These are phyloP conservation scores for Erebia palarica DNA, from an alignment of 2,888 invertebrate genomes.

Conservation along the genomic window DNA sequence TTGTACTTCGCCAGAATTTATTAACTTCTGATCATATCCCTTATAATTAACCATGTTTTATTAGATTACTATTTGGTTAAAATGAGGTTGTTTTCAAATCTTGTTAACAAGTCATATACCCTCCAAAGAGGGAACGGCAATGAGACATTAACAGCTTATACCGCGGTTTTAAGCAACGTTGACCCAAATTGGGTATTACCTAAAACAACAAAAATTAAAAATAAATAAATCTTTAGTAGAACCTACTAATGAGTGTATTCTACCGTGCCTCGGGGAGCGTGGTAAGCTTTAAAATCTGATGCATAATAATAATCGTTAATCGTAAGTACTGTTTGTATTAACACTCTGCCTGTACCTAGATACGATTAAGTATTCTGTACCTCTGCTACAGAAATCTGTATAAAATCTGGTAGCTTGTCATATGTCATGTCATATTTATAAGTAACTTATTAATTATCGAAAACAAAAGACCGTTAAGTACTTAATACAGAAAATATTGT, in stretches of 20 bases:
- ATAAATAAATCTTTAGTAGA: neutral
- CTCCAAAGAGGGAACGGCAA: neutral
- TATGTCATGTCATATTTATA: too few species aligned
- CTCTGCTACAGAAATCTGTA: neutral
- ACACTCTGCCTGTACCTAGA: neutral
- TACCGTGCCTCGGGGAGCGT: neutral
- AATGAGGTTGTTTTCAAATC: conserved; percentile 3
- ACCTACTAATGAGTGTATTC: neutral
- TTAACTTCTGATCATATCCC: neutral
- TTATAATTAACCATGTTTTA: too few species aligned
- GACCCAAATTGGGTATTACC: neutral
- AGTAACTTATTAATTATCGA: too few species aligned
- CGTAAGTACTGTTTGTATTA: neutral
- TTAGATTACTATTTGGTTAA: neutral
- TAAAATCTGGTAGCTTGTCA: neutral
- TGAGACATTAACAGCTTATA: neutral
- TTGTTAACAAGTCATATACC: neutral
- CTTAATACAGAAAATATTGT: too few species aligned
- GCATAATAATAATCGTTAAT: neutral
- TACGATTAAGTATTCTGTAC: too few species aligned
- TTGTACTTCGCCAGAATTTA: conserved; percentile 4
- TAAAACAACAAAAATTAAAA: neutral
- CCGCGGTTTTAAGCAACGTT: neutral
- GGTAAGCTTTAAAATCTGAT: neutral
- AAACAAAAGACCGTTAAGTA: too few species aligned